phyloP scores from a whole-genome alignment of 2,113 vertebrate species.

The Jaculus jaculus region DNA sequence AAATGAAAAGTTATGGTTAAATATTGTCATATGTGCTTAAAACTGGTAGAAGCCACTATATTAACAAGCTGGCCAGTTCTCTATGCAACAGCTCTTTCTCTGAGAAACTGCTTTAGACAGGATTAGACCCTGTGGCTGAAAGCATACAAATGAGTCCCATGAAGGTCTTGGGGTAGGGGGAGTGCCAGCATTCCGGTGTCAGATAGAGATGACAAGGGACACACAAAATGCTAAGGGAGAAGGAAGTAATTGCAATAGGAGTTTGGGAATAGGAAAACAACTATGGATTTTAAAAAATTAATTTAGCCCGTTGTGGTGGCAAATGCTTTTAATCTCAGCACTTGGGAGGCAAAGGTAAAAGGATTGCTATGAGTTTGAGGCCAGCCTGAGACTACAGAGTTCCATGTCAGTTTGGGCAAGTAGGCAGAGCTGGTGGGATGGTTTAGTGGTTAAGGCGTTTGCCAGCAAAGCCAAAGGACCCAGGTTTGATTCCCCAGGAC shows the following conservation, averaged over 20 bases:
- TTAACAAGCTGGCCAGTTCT: no score
- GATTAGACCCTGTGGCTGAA: not conserved
- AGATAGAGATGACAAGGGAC: not conserved
- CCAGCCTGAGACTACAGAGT: not conserved
- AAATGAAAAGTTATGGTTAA: conserved; percentile 18
- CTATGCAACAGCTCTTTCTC: no score
- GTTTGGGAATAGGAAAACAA: not conserved
- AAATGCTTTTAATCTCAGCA: no score
- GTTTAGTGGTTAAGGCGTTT: no score
- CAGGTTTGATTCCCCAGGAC: no score
- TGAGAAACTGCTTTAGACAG: not conserved
- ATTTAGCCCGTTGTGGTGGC: not conserved
- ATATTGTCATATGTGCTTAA: not conserved
- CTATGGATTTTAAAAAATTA: not conserved
- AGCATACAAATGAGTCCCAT: not conserved
- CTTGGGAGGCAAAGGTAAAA: not conserved
- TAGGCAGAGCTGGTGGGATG: no score
- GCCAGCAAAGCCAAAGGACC: no score
- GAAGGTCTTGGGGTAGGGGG: not conserved
- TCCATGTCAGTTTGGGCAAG: no score
- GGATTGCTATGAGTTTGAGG: not conserved
- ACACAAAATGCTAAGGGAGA: not conserved
- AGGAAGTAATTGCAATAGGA: not conserved
- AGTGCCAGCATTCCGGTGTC: not conserved
- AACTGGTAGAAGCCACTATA: not conserved